Base-by-base conservation (phyloP, 2,113 vertebrate genomes). In the Triplophysa rosa region DNA sequence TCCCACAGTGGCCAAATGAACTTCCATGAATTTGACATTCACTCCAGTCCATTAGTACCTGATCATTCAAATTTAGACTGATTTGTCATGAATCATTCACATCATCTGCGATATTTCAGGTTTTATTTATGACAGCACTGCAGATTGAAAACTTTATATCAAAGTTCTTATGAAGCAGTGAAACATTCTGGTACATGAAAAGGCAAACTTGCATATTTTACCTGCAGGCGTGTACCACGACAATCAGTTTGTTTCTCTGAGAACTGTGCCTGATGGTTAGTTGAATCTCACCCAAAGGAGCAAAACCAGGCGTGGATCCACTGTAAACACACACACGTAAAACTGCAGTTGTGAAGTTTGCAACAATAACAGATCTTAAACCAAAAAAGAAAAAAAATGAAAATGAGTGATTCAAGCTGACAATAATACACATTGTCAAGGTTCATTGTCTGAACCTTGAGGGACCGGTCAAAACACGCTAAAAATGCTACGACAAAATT, bases 221-320 rank as follows among this genome's bases (percentile, higher is more conserved):
- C 97, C 95, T 95, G 94, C 98, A 99, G 84, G 86, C 82, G 80
- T 97, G 97, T 47, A 98, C 96, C 2, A 98, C 95, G 64, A 99
- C 95, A 23, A 98, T 93, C 37, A 99, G 93, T 80, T 95, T 98
- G 91, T 97, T 99, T 87, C 97, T 94, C 89, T 98, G 97, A 1
- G 96, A 94, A 83, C 95, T 97, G 79, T 98, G 95, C 77, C 97
- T 91, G 78, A 98, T 85, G 0, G 97, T 98, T 82, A 99, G 88
- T 91, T 97, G 95, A 86, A 99, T 87, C 91, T 98, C 95, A 1
- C 98, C 98, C 85, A 99, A 87, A 0, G 96, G 95, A 78, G 94
- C 95, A 40, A 94, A 90, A 24, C 91, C 93, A 78, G 95, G 87
- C 0, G 94, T 93, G 0, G 95, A 95, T 42, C 97, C 97, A n/a